Evolutionary conservation across 2,113 vertebrate genomes (phyloP).

Genomic region (Peromyscus californicus): DNA sequence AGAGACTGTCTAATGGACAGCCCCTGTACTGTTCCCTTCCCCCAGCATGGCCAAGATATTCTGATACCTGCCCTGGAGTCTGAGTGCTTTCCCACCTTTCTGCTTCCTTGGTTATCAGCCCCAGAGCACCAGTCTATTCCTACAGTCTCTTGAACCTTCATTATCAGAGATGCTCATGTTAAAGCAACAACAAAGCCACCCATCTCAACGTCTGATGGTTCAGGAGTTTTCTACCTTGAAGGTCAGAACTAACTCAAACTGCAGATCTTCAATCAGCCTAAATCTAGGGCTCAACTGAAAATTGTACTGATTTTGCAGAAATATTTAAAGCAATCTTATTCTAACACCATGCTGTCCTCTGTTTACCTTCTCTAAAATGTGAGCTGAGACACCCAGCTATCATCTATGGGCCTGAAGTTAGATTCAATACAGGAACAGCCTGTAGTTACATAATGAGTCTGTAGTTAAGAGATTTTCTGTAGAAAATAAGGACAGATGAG

Average conservation of each 20-base stretch:
- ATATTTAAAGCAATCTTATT: slow-evolving; percentile 8
- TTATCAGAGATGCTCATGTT: not conserved
- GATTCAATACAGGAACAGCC: not conserved
- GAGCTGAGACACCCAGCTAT: not conserved
- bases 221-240: not conserved
- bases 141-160: not conserved
- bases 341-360: not conserved
- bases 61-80: not conserved
- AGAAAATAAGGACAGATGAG: slow-evolving; percentile 65
- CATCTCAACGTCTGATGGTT: not conserved
- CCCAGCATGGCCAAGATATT: not conserved
- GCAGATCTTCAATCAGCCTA: not conserved
- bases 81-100: not conserved
- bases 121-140: not conserved
- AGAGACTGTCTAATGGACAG: not conserved
- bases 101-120: not conserved
- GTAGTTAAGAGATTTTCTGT: slow-evolving; percentile 28
- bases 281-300: not conserved
- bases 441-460: slow-evolving; percentile 33
- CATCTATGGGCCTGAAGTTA: not conserved
- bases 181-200: not conserved
- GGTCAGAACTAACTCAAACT: not conserved
- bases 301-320: not conserved
- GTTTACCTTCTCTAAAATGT: not conserved
- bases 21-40: too few species aligned